Percentiles rank a stretch among this genome's conserved stretches.
These are phyloP conservation scores for Pituophis catenifer DNA, from an alignment of 2,113 vertebrate genomes.

Conservation along the genomic window DNA sequence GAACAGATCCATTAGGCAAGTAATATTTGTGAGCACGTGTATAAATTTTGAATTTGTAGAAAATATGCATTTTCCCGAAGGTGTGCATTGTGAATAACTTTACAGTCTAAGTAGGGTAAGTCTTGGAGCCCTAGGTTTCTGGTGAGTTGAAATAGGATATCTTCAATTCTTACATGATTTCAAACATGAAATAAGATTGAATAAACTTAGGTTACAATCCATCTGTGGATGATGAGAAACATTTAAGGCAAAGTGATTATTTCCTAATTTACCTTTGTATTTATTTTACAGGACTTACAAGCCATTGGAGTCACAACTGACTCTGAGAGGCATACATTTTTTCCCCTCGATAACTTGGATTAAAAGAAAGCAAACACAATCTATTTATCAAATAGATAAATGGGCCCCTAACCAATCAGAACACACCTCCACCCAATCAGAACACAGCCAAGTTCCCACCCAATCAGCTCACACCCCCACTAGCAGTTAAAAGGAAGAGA, in stretches of 20 bases:
- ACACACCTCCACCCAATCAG: too few relatives aligned
- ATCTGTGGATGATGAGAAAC: background rate
- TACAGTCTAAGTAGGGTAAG: background rate
- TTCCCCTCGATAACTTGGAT: background rate
- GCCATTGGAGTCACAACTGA: background rate
- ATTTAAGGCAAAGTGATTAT: background rate
- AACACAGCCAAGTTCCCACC: too few relatives aligned
- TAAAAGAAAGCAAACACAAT: background rate
- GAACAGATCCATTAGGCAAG: background rate
- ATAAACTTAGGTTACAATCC: background rate
- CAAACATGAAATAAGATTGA: background rate
- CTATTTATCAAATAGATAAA: background rate
- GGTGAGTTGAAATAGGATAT: background rate
- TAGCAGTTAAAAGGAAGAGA: too few relatives aligned
- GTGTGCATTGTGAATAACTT: background rate
- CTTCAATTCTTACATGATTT: background rate
- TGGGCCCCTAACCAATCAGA: too few relatives aligned
- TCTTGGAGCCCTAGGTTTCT: background rate
- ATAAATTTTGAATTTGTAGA: background rate
- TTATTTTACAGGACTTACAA: background rate
- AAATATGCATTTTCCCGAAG: background rate
- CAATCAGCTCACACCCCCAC: too few relatives aligned
- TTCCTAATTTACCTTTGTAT: background rate
- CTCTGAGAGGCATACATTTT: background rate
- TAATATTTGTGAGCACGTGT: background rate